Evolutionary conservation across 2,888 invertebrate genomes (phyloP).

Genomic region (Allacma fusca): DNA sequence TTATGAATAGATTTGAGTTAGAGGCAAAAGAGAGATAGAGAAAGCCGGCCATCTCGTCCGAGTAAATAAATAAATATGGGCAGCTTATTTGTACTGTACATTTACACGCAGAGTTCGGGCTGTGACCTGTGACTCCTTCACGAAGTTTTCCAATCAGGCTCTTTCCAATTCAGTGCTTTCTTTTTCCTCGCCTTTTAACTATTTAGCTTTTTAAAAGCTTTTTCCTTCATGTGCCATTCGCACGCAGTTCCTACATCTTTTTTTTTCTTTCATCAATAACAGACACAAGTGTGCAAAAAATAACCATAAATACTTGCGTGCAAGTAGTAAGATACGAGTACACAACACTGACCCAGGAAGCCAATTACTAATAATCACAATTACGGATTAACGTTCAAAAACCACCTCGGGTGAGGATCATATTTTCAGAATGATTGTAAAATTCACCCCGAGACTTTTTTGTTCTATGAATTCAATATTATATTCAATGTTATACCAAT

Average conservation of each 20-base stretch:
- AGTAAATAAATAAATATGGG: slow-evolving; percentile 7
- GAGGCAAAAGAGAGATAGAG: neutral
- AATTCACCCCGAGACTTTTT: too few species aligned
- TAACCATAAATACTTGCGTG: too few species aligned
- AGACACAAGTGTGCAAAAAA: too few species aligned
- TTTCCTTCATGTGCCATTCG: neutral
- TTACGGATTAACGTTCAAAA: too few species aligned
- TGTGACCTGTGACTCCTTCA: neutral
- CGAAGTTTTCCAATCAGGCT: neutral
- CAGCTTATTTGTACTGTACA: slow-evolving; percentile 8
- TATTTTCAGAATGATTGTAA: too few species aligned
- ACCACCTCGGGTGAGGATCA: too few species aligned
- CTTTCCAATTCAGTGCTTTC: neutral
- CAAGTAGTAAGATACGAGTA: too few species aligned
- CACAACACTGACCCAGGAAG: too few species aligned
- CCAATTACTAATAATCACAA: too few species aligned
- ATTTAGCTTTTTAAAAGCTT: neutral
- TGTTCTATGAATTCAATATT: too few species aligned
- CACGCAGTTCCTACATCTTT: neutral
- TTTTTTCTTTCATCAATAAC: neutral
- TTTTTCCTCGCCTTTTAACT: too few species aligned
- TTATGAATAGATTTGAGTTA: slow-evolving; percentile 7
- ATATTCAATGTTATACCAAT: too few species aligned
- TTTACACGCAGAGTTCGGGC: neutral
- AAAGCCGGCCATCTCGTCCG: neutral